phyloP scores from a whole-genome alignment of 2,797 vertebrate genomes.

The Menidia menidia region DNA sequence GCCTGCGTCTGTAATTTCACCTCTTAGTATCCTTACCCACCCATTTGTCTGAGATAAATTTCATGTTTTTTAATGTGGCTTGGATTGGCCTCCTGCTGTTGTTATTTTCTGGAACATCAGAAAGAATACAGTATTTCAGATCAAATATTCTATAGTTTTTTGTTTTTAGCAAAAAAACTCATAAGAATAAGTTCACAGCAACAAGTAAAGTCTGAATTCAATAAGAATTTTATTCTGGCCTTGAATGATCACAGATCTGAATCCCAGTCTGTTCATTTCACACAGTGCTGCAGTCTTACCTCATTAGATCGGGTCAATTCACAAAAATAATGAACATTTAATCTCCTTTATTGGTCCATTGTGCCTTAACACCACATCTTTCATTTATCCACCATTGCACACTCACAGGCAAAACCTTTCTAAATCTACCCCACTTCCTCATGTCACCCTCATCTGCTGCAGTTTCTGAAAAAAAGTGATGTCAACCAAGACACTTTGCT shows the following conservation, averaged over 20 bases:
- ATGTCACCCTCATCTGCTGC: neutral
- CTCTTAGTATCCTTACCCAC: conserved; percentile 7
- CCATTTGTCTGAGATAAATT: neutral
- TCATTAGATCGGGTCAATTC: conserved; percentile 38
- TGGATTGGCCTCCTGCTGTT: neutral
- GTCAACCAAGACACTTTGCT: conserved; percentile 11
- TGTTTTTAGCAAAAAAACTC: neutral
- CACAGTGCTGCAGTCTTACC: conserved; percentile 7
- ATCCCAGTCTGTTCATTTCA: conserved; percentile 26
- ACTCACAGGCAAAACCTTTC: conserved; percentile 2
- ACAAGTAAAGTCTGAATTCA: conserved; percentile 10
- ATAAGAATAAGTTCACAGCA: neutral
- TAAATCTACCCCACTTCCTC: conserved; percentile 12
- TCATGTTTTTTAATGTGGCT: neutral
- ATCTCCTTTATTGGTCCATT: conserved; percentile 37
- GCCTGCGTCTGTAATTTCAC: conserved; percentile 13
- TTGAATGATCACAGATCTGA: neutral
- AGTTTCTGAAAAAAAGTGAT: neutral
- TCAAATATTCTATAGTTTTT: neutral
- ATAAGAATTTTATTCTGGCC: conserved; percentile 1
- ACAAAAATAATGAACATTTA: conserved; percentile 36
- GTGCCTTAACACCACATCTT: conserved; percentile 19
- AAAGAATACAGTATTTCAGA: neutral
- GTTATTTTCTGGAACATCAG: neutral
- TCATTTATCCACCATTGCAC: conserved; percentile 4